Evolutionary conservation across 2,113 vertebrate genomes (phyloP).

Genomic region (Okapia johnstoni): DNA sequence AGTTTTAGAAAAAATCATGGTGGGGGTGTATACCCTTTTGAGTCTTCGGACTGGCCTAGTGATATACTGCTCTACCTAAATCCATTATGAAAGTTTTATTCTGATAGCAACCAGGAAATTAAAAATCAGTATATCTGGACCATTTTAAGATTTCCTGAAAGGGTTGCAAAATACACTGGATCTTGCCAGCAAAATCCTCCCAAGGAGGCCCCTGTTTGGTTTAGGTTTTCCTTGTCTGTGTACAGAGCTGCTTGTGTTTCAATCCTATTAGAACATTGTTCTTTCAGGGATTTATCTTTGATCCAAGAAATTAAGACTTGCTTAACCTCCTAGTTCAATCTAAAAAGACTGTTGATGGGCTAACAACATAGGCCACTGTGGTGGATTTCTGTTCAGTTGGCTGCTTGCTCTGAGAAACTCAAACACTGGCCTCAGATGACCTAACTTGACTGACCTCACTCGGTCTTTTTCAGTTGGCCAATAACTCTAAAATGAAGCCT

Average conservation of each 20-base stretch:
- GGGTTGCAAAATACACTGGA: background rate
- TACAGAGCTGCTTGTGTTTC: conserved; percentile 26
- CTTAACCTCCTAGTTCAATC: conserved; percentile 24
- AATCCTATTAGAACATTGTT: background rate
- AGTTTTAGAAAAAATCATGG: conserved; percentile 7
- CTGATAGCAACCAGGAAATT: background rate
- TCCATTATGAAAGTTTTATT: background rate
- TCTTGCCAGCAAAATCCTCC: background rate
- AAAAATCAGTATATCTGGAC: background rate
- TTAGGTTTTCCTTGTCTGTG: background rate
- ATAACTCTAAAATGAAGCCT: background rate
- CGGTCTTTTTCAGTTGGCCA: conserved; percentile 17
- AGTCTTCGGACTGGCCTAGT: background rate
- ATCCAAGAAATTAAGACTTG: conserved; percentile 47
- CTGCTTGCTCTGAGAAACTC: conserved; percentile 38
- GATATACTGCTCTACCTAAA: background rate
- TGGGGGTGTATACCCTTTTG: background rate
- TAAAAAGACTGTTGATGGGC: background rate
- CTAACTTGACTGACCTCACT: conserved; percentile 2
- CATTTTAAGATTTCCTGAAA: conserved; percentile 31
- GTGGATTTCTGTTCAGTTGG: conserved; percentile 3
- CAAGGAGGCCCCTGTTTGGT: background rate
- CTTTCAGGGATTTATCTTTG: conserved; percentile 49
- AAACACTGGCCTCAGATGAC: conserved; percentile 26
- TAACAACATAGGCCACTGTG: conserved; percentile 32